These are phyloP conservation scores for Enteromius trimaculatus DNA, from an alignment of 2,797 vertebrate species.

Conservation along the genomic window DNA sequence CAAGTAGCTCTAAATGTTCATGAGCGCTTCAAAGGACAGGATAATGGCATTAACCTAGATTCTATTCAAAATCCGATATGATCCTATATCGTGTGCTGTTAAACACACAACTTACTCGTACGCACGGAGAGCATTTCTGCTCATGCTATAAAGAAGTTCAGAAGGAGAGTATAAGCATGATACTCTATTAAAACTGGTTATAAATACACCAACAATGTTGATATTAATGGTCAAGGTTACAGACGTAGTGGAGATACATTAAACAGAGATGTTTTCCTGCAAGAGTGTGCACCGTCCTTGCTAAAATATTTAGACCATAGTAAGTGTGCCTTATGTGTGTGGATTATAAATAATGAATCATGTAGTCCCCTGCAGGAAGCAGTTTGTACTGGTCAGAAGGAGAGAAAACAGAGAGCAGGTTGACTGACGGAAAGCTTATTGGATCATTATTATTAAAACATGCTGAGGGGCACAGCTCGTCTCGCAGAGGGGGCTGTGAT, in stretches of 20 bases:
- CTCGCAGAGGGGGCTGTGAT: slow-evolving; percentile 20
- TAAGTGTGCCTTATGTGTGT: slow-evolving; percentile 44
- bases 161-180: background rate
- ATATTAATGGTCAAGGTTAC: background rate
- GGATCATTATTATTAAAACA: slow-evolving; percentile 45
- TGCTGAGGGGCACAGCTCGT: slow-evolving; percentile 23
- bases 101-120: slow-evolving; percentile 13
- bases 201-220: slow-evolving; percentile 2
- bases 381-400: slow-evolving; percentile 34
- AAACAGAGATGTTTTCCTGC: slow-evolving; percentile 11
- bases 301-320: slow-evolving; percentile 65
- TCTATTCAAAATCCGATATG: slow-evolving; percentile 17
- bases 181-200: background rate
- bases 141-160: background rate
- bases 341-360: slow-evolving; percentile 39
- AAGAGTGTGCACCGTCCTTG: slow-evolving; percentile 46
- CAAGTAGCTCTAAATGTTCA: slow-evolving; percentile 15
- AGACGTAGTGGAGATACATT: slow-evolving; percentile 13
- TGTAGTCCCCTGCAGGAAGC: slow-evolving; percentile 37
- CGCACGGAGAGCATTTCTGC: background rate
- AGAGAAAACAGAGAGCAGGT: slow-evolving; percentile 20
- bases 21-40: slow-evolving; percentile 9
- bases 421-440: slow-evolving; percentile 46
- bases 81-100: slow-evolving; percentile 29
- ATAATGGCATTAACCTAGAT: slow-evolving; percentile 45